Evolutionary conservation across 2,113 vertebrate genomes (phyloP).

Genomic region (Terrapene triunguis): DNA sequence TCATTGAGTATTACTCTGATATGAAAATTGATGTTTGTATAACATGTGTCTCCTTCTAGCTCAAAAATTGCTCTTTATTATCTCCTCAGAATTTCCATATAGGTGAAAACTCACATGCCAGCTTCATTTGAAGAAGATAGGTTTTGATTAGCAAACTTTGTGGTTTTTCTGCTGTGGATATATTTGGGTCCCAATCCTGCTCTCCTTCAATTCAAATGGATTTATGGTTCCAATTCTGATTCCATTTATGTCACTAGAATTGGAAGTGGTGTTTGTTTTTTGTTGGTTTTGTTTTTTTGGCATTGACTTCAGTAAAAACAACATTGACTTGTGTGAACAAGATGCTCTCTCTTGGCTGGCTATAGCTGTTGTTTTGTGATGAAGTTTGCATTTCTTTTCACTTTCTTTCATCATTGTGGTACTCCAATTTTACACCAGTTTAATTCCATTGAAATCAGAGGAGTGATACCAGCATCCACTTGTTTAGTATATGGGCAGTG

Average conservation of each 20-base stretch:
- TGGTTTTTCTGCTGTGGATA: not conserved
- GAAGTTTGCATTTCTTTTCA: not conserved
- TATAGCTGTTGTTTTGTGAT: not conserved
- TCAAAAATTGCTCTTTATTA: not conserved
- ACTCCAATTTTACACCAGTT: accelerated
- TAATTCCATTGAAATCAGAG: not conserved
- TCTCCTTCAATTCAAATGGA: accelerated
- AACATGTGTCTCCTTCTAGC: not conserved
- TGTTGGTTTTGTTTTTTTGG: not conserved
- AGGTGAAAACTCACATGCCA: not conserved
- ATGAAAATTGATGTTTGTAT: not conserved
- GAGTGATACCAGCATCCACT: not conserved
- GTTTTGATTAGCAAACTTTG: not conserved
- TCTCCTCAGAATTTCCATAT: not conserved
- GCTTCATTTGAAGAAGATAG: not conserved
- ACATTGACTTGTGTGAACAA: not conserved
- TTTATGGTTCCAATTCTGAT: not conserved
- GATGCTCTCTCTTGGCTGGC: conserved; percentile 44
- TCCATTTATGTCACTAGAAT: not conserved
- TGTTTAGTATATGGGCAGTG: accelerated
- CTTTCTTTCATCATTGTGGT: not conserved
- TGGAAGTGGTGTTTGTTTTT: not conserved
- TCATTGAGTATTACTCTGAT: not conserved
- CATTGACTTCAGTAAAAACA: accelerated
- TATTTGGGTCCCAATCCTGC: not conserved